Evolutionary conservation across 2,888 invertebrate genomes (phyloP).

Genomic region (Hydraecia micacea): DNA sequence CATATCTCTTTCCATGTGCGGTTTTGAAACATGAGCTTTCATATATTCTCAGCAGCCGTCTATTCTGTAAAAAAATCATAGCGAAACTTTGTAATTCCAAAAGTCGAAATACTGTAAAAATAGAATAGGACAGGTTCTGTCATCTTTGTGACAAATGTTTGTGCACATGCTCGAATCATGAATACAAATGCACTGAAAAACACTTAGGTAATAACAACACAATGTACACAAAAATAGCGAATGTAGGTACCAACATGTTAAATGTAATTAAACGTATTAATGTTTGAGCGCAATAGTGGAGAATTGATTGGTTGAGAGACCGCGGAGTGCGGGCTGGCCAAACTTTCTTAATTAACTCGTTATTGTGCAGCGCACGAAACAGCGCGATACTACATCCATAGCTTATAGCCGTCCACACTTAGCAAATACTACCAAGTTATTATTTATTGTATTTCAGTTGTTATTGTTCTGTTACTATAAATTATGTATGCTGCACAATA

Average conservation of each 20-base stretch:
- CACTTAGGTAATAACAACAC: background rate
- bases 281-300: constrained; percentile 63
- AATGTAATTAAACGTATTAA: constrained; percentile 58
- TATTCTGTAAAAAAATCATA: no score
- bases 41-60: background rate
- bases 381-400: constrained; percentile 49
- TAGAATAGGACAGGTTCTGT: background rate
- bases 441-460: constrained; percentile 63
- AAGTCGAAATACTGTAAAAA: no score
- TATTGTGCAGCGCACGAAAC: constrained; percentile 71
- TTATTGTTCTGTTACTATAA: constrained; percentile 56
- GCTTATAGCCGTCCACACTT: constrained; percentile 58
- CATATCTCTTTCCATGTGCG: no score
- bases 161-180: background rate
- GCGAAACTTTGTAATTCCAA: no score
- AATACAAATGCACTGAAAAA: background rate
- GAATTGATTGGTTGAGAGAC: constrained; percentile 71
- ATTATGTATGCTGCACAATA: constrained; percentile 47
- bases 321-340: constrained; percentile 66
- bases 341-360: constrained; percentile 79
- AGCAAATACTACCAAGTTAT: constrained; percentile 57
- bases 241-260: constrained; percentile 11
- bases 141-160: background rate
- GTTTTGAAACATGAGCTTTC: background rate
- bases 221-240: background rate